Percentiles rank a stretch among this genome's conserved stretches.
phyloP scores from a whole-genome alignment of 92 coral and sea anemone species.

The Meandrina meandrites region DNA sequence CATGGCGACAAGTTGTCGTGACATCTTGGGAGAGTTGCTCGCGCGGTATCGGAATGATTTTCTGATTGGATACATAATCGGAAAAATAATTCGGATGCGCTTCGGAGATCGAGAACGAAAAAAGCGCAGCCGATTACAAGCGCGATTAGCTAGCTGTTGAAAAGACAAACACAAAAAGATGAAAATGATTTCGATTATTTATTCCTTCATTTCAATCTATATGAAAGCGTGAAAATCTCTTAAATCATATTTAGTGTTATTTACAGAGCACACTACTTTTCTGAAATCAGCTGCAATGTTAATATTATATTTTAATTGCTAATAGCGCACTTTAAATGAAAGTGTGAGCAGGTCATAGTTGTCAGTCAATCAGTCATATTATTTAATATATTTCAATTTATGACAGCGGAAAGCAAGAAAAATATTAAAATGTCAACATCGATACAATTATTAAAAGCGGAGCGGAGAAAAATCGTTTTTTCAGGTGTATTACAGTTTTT shows the following conservation, averaged over 20 bases:
- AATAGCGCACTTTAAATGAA: background rate
- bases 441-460: background rate
- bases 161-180: background rate
- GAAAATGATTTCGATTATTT: background rate
- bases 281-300: background rate
- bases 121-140: no score
- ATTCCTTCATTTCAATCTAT: background rate
- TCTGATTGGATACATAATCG: no score
- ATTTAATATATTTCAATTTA: slow-evolving; percentile 17
- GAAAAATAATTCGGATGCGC: no score
- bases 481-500: background rate
- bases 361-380: background rate
- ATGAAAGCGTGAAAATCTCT: background rate
- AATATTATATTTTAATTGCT: background rate
- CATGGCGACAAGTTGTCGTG: no score
- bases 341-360: background rate
- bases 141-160: no score
- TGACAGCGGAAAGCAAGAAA: background rate
- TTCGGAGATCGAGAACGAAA: no score
- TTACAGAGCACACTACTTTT: background rate
- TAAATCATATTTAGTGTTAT: background rate
- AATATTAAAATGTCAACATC: slow-evolving; percentile 8
- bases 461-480: background rate
- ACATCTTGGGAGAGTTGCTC: no score
- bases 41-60: no score